These are phyloP conservation scores for Neoaliturus tenellus DNA, from an alignment of 2,888 invertebrate genomes.

Conservation along the genomic window DNA sequence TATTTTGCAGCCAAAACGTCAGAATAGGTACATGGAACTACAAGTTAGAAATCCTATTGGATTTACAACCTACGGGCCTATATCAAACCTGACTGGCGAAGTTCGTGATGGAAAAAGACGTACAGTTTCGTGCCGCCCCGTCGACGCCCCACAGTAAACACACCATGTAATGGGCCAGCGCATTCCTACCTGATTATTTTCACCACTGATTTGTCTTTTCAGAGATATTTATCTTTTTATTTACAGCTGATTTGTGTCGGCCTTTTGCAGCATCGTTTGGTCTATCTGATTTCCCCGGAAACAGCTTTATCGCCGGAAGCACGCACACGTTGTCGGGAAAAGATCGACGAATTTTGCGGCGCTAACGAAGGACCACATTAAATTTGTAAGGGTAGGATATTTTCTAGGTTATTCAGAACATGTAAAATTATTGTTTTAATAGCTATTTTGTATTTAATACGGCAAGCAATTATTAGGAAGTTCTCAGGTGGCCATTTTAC, in stretches of 20 bases:
- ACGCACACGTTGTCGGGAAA: not conserved
- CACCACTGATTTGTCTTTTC: not conserved
- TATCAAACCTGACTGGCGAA: not conserved
- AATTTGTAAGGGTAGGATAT: too few species aligned
- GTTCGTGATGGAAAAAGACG: not conserved
- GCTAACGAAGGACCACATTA: too few species aligned
- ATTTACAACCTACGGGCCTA: not conserved
- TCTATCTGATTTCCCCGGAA: not conserved
- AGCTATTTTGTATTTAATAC: too few species aligned
- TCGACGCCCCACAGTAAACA: not conserved
- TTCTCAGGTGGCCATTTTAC: too few species aligned
- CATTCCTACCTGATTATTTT: slow-evolving; percentile 18
- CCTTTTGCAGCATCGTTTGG: not conserved
- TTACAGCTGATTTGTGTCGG: slow-evolving; percentile 14
- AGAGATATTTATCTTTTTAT: slow-evolving; percentile 14
- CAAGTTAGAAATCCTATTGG: not conserved
- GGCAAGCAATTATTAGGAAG: too few species aligned
- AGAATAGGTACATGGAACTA: not conserved
- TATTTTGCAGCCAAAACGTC: too few species aligned
- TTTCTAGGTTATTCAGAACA: too few species aligned
- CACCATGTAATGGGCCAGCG: not conserved
- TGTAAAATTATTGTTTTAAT: too few species aligned
- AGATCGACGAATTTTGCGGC: too few species aligned
- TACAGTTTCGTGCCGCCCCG: not conserved
- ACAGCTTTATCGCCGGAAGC: not conserved